A percentile compares a stretch with the other conserved stretches of the same genome.
phyloP scores from a whole-genome alignment of 2,888 invertebrate species.

The Neoitamus cyanurus region DNA sequence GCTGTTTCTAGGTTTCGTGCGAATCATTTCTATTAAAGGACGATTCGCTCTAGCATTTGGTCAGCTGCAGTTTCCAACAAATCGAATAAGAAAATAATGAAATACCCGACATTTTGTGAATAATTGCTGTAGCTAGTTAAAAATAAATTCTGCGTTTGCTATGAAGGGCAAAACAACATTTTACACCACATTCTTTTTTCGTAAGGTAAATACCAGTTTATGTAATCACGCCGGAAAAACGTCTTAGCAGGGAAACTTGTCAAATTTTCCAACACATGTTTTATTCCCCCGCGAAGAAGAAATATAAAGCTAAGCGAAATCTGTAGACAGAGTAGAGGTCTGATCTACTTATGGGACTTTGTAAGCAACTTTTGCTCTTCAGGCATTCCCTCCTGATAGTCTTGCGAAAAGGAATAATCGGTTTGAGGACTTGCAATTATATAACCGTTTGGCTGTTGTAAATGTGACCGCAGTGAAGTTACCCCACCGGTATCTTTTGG shows the following conservation, averaged over 20 bases:
- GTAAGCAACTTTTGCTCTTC: conserved; percentile 26
- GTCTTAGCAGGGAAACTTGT: background rate
- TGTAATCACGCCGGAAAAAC: background rate
- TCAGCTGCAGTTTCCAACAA: background rate
- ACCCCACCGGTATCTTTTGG: background rate
- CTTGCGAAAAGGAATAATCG: conserved; percentile 33
- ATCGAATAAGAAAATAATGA: too few relatives aligned
- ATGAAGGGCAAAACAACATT: background rate
- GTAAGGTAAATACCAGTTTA: background rate
- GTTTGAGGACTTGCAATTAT: conserved; percentile 22
- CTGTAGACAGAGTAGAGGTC: background rate
- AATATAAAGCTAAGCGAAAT: background rate
- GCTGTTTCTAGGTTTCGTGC: too few relatives aligned
- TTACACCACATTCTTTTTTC: too few relatives aligned
- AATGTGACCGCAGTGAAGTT: background rate
- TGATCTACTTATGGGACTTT: conserved; percentile 9
- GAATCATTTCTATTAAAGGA: too few relatives aligned
- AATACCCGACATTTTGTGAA: background rate
- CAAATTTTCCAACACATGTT: background rate
- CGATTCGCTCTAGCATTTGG: background rate
- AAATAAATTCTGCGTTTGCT: background rate
- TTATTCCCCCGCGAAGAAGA: background rate
- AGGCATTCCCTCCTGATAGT: conserved; percentile 16
- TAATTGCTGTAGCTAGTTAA: background rate
- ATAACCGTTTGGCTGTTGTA: conserved; percentile 39